Percentiles rank a stretch among this genome's conserved stretches.
Conservation (phyloP, 2,797 vertebrate genomes). For the Novumbra hubbsi region DNA sequence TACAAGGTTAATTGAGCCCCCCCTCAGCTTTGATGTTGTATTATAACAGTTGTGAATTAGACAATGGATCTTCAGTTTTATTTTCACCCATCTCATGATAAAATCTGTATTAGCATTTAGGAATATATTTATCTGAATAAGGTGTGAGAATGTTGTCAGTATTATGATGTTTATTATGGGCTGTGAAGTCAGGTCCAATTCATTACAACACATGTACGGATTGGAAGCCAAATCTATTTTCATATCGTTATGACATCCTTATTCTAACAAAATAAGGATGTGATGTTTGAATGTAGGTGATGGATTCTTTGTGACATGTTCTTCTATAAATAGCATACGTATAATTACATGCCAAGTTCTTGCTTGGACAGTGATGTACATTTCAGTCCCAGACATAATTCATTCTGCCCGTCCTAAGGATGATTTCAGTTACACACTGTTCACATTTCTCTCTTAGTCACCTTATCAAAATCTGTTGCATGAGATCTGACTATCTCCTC, state of each 20-base stretch:
- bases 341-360: conserved; percentile 65
- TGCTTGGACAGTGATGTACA: conserved; percentile 57
- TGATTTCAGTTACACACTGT: conserved; percentile 54
- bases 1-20: conserved; percentile 45
- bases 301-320: conserved; percentile 37
- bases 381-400: conserved; percentile 64
- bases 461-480: too few species aligned
- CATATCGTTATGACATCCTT: not conserved
- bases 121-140: not conserved
- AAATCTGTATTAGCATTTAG: not conserved
- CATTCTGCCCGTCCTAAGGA: conserved; percentile 53
- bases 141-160: not conserved
- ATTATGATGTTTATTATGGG: not conserved
- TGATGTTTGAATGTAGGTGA: conserved; percentile 46
- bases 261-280: conserved; percentile 34
- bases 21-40: conserved; percentile 46
- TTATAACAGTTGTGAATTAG: not conserved
- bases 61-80: not conserved
- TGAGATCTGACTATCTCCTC: too few species aligned
- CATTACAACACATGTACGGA: conserved; percentile 10
- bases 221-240: conserved; percentile 22
- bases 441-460: too few species aligned
- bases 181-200: not conserved
- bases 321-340: conserved; percentile 61
- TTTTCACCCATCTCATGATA: not conserved